phyloP scores from a whole-genome alignment of 1,140 invertebrate genomes.

The Listronotus oregonensis region DNA sequence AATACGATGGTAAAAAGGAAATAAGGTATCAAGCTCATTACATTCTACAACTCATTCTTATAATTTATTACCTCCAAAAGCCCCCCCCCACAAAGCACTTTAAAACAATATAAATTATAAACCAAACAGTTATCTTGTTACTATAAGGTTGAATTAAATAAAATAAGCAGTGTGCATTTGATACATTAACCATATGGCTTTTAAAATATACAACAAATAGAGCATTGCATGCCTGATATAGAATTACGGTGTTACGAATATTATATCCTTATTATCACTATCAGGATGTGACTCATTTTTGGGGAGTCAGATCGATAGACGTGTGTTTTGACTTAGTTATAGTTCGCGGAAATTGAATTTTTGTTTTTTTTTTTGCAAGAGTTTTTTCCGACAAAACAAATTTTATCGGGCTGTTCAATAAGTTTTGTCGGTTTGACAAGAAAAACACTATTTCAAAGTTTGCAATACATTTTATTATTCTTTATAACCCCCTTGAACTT shows the following conservation, averaged over 20 bases:
- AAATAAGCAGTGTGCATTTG: conserved; percentile 11
- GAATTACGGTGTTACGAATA: neutral
- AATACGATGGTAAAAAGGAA: conserved; percentile 14
- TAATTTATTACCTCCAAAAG: too few relatives aligned
- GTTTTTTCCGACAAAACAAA: too few relatives aligned
- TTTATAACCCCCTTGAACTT: too few relatives aligned
- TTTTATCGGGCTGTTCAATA: too few relatives aligned
- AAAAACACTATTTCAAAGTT: too few relatives aligned
- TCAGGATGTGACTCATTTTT: conserved; percentile 19
- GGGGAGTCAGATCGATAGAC: conserved; percentile 4
- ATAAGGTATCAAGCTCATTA: conserved; percentile 1
- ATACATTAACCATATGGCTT: conserved; percentile 15
- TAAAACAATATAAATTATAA: too few relatives aligned
- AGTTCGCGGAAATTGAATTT: neutral
- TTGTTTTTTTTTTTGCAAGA: too few relatives aligned
- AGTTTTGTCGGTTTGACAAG: too few relatives aligned
- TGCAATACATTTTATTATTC: too few relatives aligned
- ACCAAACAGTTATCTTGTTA: too few relatives aligned
- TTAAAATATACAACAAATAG: conserved; percentile 12
- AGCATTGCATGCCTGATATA: neutral
- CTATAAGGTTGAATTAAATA: neutral
- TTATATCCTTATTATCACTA: conserved; percentile 19
- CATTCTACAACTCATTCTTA: too few relatives aligned
- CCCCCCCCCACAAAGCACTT: too few relatives aligned
- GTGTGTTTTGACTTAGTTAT: neutral